Conservation (phyloP, 2,113 vertebrate genomes). For the Eudorcas thomsonii region DNA sequence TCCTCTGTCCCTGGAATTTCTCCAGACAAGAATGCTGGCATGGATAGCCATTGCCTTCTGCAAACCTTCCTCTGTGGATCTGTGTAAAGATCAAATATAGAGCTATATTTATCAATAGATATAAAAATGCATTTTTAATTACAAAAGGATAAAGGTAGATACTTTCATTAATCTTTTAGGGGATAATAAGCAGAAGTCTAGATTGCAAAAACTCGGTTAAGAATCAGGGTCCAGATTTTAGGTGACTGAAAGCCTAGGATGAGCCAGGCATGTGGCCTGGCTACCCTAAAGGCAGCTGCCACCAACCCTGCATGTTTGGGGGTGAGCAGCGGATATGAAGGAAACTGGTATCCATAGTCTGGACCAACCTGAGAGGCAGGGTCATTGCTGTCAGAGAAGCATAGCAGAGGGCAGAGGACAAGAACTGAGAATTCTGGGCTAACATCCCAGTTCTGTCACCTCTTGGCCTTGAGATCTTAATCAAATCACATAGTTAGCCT, state of each 20-base stretch:
- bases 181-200: background rate
- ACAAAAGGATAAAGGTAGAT: background rate
- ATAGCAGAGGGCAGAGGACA: background rate
- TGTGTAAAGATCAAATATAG: background rate
- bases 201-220: background rate
- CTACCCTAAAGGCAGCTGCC: background rate
- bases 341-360: too few relatives aligned
- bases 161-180: background rate
- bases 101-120: background rate
- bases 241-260: background rate
- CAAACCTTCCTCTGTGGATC: background rate
- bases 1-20: background rate
- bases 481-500: background rate
- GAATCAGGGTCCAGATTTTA: background rate
- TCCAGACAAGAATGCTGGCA: background rate
- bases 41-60: background rate
- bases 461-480: background rate
- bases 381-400: background rate
- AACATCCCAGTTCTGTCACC: background rate
- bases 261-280: background rate
- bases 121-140: background rate
- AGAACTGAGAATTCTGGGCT: background rate
- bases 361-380: background rate
- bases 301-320: rapidly evolving
- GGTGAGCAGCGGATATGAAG: background rate